Base-by-base conservation (phyloP, 2,113 vertebrate genomes). In the Acinonyx jubatus region DNA sequence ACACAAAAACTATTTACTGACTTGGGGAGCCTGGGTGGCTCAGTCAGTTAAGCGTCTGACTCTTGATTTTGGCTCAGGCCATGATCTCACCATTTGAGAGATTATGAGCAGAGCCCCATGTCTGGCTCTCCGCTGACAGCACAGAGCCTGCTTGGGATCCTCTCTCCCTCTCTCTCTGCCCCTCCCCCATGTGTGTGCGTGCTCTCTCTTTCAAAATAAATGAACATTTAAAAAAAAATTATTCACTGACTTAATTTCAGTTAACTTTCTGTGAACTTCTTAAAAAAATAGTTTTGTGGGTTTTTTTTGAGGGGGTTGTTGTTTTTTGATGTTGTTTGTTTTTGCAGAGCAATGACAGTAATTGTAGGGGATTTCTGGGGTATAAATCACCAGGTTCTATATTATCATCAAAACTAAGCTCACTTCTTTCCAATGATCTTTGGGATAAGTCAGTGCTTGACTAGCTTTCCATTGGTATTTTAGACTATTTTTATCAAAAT, bases 401-500 rank as follows among this genome's bases (percentile, higher is more conserved):
- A 93, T 33, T 69, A 41, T 25, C 68, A 92, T 78, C 36, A 76
- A 92, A 96, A 55, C 68, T 82, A 97, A 87, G 36, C 52, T 61
- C 38, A 74, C 14, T 74, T 88, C 63, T 84, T 95, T 83, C 38
- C n/a, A 84, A 4, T 76, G 15, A 55, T 3, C 55, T 80, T 86
- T 63, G 14, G 50, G 38, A 63, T 61, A 55, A 65, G 21, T 41
- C 21, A 71, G 18, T 36, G 88, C 33, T n/a, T 82, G 29, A 61
- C 61, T 55, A 73, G 41, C 33, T 78, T 91, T 82, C 38, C 23
- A 27, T 0, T 50, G 63, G n/a, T 52, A 83, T 12, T 50, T 50
- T 6, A 63, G 68, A 69, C 33, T 91, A 50, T 88, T 95, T 93
- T 95, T 95, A 93, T 63, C n/a, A 50, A 84, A 33, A 38, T 9